phyloP scores from a whole-genome alignment of 2,113 vertebrate species.

The Pelmatolapia mariae region DNA sequence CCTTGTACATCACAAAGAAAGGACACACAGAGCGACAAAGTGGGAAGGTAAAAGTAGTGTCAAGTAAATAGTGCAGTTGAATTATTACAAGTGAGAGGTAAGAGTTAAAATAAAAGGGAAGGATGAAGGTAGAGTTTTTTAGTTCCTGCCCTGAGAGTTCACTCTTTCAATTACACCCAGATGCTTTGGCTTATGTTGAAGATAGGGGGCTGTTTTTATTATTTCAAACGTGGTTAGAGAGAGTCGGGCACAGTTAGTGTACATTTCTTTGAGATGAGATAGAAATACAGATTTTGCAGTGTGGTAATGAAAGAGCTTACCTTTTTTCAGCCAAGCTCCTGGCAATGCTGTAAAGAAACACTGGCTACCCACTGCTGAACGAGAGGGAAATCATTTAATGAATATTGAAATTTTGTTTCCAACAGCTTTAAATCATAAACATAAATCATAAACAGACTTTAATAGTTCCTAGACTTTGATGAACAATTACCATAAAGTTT shows the following conservation, averaged over 20 bases:
- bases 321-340: background rate
- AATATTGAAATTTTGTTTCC: background rate
- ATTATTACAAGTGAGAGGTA: background rate
- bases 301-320: background rate
- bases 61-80: background rate
- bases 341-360: background rate
- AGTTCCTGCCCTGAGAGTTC: background rate
- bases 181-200: background rate
- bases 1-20: background rate
- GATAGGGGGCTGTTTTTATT: background rate
- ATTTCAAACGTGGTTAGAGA: background rate
- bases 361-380: background rate
- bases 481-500: background rate
- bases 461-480: background rate
- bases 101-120: background rate
- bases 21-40: background rate
- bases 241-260: background rate
- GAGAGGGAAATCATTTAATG: background rate
- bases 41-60: background rate
- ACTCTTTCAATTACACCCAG: background rate
- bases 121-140: background rate
- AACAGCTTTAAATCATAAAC: background rate
- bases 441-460: background rate
- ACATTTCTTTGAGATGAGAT: background rate
- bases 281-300: background rate